Conservation (phyloP, 2,888 invertebrate genomes). For the Microchrysa polita region DNA sequence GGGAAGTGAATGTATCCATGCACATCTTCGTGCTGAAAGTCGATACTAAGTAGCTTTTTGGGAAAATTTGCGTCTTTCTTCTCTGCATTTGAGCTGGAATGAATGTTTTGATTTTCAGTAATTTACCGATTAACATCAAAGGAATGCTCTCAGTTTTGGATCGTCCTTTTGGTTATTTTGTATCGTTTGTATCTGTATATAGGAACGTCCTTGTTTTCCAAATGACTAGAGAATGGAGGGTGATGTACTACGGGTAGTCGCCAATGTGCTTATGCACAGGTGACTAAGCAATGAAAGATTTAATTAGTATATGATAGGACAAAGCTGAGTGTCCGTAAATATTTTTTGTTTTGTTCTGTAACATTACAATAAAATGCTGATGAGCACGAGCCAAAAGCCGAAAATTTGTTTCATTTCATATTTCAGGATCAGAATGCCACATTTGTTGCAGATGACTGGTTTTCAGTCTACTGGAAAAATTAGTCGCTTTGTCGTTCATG, state of each 20-base stretch:
- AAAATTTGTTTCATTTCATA: not conserved
- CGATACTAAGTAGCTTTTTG: not conserved
- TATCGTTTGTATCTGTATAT: not conserved
- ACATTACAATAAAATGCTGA: constrained; percentile 21
- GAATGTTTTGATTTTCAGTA: constrained; percentile 46
- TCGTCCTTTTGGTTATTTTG: not conserved
- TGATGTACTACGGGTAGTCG: constrained; percentile 40
- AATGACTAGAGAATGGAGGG: constrained; percentile 15
- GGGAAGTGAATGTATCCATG: constrained; percentile 24
- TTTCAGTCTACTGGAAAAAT: not conserved
- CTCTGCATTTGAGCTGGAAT: not conserved
- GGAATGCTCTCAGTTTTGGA: constrained; percentile 25
- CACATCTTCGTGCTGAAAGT: too few species aligned
- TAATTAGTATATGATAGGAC: constrained; percentile 39
- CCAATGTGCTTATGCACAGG: constrained; percentile 48
- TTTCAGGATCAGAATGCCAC: too few species aligned
- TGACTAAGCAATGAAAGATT: constrained; percentile 46
- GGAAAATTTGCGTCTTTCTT: not conserved
- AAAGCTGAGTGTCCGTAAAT: not conserved
- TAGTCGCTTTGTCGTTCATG: too few species aligned
- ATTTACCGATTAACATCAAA: constrained; percentile 50
- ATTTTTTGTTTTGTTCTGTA: too few species aligned
- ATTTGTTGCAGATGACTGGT: not conserved
- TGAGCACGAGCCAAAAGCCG: not conserved
- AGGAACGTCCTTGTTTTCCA: not conserved